A percentile compares a stretch with the other conserved stretches of the same genome.
Evolutionary conservation across 2,113 vertebrate species (phyloP).

Genomic region (Tetraodon nigroviridis): DNA sequence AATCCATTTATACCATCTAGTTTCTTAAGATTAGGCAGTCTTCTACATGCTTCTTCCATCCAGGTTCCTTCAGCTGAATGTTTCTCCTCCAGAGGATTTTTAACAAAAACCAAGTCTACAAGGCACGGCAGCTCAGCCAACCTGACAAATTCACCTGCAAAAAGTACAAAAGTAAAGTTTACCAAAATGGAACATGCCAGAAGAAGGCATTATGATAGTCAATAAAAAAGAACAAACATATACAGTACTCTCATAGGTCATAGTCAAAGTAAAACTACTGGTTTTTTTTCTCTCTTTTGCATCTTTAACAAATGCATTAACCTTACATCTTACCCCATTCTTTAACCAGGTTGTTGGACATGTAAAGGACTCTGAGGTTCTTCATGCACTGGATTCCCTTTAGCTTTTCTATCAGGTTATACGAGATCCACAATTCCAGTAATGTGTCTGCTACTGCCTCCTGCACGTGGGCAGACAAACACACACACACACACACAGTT

Average conservation of each 20-base stretch:
- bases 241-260: no score
- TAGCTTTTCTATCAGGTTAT: slow-evolving; percentile 94
- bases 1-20: slow-evolving; percentile 84
- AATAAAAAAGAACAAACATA: no score
- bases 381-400: slow-evolving; percentile 91
- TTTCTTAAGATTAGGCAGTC: slow-evolving; percentile 87
- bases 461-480: slow-evolving; percentile 57
- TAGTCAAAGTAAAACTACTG: no score
- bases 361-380: slow-evolving; percentile 90
- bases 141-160: slow-evolving; percentile 81
- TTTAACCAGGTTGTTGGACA: slow-evolving; percentile 97
- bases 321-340: slow-evolving; percentile 86
- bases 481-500: slow-evolving; percentile 1
- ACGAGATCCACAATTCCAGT: slow-evolving; percentile 96
- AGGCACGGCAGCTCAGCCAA: slow-evolving; percentile 85
- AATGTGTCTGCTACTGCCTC: slow-evolving; percentile 89
- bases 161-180: neutral
- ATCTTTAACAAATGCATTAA: neutral
- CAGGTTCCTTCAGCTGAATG: slow-evolving; percentile 82
- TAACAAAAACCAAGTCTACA: slow-evolving; percentile 91
- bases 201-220: neutral
- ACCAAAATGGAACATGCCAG: neutral
- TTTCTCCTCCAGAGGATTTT: slow-evolving; percentile 94
- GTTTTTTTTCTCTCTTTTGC: no score
- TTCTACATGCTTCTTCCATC: slow-evolving; percentile 89